Evolutionary conservation across 2,888 invertebrate genomes (phyloP), one percentile per base, ranked within the genome.

Genomic region (Reticulitermes lucifugus): DNA sequence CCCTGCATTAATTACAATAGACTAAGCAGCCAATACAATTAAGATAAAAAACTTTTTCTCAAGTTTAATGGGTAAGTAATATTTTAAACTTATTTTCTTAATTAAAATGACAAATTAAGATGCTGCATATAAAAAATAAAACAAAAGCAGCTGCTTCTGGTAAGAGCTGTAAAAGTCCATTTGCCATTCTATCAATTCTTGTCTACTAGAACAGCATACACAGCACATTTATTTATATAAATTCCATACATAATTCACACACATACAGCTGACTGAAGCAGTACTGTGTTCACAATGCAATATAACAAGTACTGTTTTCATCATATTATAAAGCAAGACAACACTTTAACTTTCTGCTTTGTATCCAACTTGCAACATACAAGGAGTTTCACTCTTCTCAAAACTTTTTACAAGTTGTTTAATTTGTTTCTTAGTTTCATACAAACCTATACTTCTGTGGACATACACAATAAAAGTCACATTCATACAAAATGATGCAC

Each of bases 1-100:
- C 43, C 81, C 12, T 55, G 75, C 35, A 83, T 75, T 83, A 77
- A 83, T 73, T 43, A 59, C 35, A 79, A 59, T 12, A 14, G 46
- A 77, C 25, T 73, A n/a, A 65, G 25, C 9, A 25, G 55, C 18
- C 55, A 55, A 12, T 9, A 55, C 18, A 55, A 55, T 55, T 14
- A 14, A 55, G 4, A 14, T 55, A 55, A 12, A 18, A 18, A 55
- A 9, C 14, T 55, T 0, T 55, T 18, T 14, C 55, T 55, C 0
- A 55, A 18, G 18, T 55, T 55, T 55, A 55, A 18, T 55, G 55
- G 18, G 18, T 0, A 55, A 55, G 0, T 55, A 12, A 55, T 55
- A 55, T 4, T 55, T 18, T 55, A 4, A 18, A 55, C 12, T 55
- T 18, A 14, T 55, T 55, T 55, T 18, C 55, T 55, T 55, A 55